Conservation (phyloP, 2,888 invertebrate genomes). For the Helleia helle region DNA sequence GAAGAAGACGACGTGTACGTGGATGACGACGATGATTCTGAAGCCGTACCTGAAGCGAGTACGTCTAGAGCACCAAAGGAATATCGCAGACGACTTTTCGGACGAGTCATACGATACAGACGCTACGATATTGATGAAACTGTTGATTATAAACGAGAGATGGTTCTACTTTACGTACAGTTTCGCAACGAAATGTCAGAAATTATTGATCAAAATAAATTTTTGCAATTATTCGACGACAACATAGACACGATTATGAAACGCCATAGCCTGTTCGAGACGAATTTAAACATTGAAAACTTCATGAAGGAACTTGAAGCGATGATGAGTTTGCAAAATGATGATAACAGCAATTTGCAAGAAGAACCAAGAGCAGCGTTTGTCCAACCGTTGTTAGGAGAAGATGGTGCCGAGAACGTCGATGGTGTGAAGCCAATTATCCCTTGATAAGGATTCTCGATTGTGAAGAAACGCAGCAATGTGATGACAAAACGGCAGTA, state of each 20-base stretch:
- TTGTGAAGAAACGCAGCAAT: conserved; percentile 24
- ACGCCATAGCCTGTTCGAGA: conserved; percentile 28
- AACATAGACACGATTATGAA: conserved; percentile 29
- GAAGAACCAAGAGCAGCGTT: conserved; percentile 23
- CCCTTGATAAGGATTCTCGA: too few species aligned
- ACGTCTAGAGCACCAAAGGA: conserved; percentile 21
- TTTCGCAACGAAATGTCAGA: conserved; percentile 19
- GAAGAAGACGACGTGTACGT: conserved; percentile 30
- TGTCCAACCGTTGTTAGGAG: conserved; percentile 24
- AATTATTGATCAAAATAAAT: conserved; percentile 19
- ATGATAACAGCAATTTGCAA: conserved; percentile 18
- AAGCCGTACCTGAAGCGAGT: conserved; percentile 23
- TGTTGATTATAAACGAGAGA: conserved; percentile 33
- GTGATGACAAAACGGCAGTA: conserved; percentile 22
- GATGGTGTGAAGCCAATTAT: conserved; percentile 24
- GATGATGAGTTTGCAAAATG: conserved; percentile 27
- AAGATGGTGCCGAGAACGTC: conserved; percentile 21
- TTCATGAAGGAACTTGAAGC: conserved; percentile 30
- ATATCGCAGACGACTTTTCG: conserved; percentile 28
- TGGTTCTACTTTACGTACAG: conserved; percentile 18
- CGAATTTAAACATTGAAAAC: conserved; percentile 32
- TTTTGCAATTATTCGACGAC: conserved; percentile 26
- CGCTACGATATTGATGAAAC: conserved; percentile 32
- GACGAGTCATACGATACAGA: conserved; percentile 33
- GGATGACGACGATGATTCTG: conserved; percentile 28